phyloP scores from a whole-genome alignment of 2,888 invertebrate genomes.

The Lithophane socia region DNA sequence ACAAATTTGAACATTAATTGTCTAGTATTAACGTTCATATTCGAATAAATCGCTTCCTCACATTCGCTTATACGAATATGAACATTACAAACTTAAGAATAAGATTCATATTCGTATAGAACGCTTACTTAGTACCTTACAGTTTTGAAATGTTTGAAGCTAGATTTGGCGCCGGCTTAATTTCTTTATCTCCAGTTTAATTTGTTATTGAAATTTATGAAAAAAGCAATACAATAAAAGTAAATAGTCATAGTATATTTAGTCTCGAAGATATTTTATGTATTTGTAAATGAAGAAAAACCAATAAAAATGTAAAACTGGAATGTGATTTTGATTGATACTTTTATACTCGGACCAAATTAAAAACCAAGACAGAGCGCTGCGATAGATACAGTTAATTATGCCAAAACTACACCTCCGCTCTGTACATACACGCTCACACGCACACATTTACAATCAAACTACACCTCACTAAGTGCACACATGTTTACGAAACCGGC shows the following conservation, averaged over 20 bases:
- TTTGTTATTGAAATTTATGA: constrained; percentile 9
- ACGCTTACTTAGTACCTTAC: not conserved
- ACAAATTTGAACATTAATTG: not conserved
- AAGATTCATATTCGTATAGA: not conserved
- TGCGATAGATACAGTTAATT: too few relatives aligned
- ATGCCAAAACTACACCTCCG: too few relatives aligned
- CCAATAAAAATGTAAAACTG: constrained; percentile 49
- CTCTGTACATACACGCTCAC: too few relatives aligned
- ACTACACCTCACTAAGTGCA: too few relatives aligned
- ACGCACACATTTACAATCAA: too few relatives aligned
- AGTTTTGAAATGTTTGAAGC: not conserved
- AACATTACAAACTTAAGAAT: rapidly evolving
- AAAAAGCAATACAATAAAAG: constrained; percentile 28
- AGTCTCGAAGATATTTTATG: constrained; percentile 55
- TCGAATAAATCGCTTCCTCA: not conserved
- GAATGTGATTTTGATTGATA: constrained; percentile 12
- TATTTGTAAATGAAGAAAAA: constrained; percentile 47
- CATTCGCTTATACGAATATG: not conserved
- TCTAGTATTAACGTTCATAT: not conserved
- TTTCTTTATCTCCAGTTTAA: not conserved
- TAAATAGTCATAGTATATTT: constrained; percentile 44
- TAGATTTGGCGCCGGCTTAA: not conserved
- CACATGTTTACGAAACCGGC: too few relatives aligned
- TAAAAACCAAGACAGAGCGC: too few relatives aligned
- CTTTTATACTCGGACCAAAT: not conserved